These are phyloP conservation scores for Acridotheres tristis DNA, from an alignment of 2,797 vertebrate species.

Conservation along the genomic window DNA sequence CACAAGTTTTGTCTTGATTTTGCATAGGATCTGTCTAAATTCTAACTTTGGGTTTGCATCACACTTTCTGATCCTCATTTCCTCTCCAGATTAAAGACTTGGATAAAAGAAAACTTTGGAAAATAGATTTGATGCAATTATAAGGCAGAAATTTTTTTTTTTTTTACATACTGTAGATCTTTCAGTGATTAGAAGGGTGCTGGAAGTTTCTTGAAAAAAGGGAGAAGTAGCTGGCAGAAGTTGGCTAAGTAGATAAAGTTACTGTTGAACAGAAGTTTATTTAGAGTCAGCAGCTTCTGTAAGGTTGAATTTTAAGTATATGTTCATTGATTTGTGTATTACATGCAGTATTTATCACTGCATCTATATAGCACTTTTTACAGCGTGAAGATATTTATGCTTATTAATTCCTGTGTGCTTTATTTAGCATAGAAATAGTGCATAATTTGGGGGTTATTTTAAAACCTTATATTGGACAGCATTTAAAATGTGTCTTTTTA, in stretches of 20 bases:
- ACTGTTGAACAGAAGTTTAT: not conserved
- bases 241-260: not conserved
- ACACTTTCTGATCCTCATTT: not conserved
- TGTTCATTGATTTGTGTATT: not conserved
- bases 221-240: not conserved
- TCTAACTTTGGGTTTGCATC: not conserved
- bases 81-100: not conserved
- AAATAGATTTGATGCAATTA: not conserved
- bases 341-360: not conserved
- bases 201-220: not conserved
- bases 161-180: not conserved
- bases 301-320: not conserved
- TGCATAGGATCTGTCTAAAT: not conserved
- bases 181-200: not conserved
- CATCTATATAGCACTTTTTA: not conserved
- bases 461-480: not conserved
- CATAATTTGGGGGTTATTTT: not conserved
- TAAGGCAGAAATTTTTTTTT: not conserved
- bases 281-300: not conserved
- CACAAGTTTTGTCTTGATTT: not conserved
- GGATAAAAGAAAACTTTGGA: not conserved
- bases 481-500: not conserved
- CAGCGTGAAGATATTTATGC: not conserved
- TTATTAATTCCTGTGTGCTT: constrained; percentile 16
- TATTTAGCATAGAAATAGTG: not conserved